Base-by-base conservation (phyloP, 2,797 vertebrate species). In the Vespertilio murinus region DNA sequence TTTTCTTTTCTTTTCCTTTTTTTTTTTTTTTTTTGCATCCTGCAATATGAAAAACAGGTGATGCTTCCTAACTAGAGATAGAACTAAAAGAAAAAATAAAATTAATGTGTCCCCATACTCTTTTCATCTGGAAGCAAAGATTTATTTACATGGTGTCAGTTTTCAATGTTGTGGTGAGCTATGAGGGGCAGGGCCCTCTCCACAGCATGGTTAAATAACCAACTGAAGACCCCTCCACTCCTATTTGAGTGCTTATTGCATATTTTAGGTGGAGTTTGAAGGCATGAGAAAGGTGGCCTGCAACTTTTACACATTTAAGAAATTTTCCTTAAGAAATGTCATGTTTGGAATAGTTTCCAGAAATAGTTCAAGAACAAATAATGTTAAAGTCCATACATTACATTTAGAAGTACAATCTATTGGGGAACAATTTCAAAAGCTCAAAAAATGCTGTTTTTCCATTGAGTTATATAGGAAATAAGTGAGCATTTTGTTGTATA, bases 221-320 rank as follows among this genome's bases (percentile, higher is more conserved):
- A 92, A 79, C 96, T 40, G 30, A 86, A 96, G 89, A 96, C 94
- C 11, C 35, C 88, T 18, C 74, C 52, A 77, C 91, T 79, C 69
- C 22, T 79, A 88, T 86, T 70, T 75, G 81, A 64, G 92, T 79
- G 95, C 89, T 95, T 94, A 97, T 88, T 97, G 91, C 96, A 90
- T 92, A 95, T 96, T 97, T 94, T 94, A 93, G 92, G 96, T 96
- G 92, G 79, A 97, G 91, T 86, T 95, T 81, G 97, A 98, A 98
- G 98, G 97, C 98, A 96, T 96, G 96, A 96, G 82, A 96, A 97
- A 97, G 96, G 93, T 92, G 97, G 85, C 92, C 94, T 96, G 95
- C 90, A 74, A 87, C 97, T 96, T 96, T 95, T 96, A 88, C 61
- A 89, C 90, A 79, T 65, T 86, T 64, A 77, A 70, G 88, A 93